Percentiles rank a stretch among this genome's conserved stretches.
Evolutionary conservation across 2,888 invertebrate species (phyloP).

Genomic region (Ectemnius lituratus): DNA sequence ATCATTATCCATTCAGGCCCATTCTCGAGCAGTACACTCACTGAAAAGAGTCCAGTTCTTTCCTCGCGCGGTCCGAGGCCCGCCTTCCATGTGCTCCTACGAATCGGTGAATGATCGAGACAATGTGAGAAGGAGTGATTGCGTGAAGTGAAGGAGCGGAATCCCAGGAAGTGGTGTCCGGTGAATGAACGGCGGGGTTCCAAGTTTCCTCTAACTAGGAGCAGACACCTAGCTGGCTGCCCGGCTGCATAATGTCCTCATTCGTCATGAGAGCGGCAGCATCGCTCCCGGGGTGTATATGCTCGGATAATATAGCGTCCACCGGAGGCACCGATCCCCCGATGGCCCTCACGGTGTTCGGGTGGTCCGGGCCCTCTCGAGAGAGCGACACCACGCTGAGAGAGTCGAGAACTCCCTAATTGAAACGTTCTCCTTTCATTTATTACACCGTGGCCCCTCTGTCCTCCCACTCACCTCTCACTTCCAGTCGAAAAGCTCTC

Average conservation of each 20-base stretch:
- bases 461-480: too few species aligned
- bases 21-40: background rate
- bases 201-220: slow-evolving; percentile 61
- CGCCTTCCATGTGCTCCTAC: too few species aligned
- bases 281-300: slow-evolving; percentile 6
- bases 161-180: slow-evolving; percentile 16
- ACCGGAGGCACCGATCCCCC: slow-evolving; percentile 30
- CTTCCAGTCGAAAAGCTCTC: too few species aligned
- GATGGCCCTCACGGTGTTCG: slow-evolving; percentile 39
- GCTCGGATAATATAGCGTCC: slow-evolving; percentile 33
- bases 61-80: too few species aligned
- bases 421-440: slow-evolving; percentile 74
- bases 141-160: slow-evolving; percentile 4
- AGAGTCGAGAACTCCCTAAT: slow-evolving; percentile 73
- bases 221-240: slow-evolving; percentile 64
- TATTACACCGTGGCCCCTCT: slow-evolving; percentile 66
- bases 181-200: slow-evolving; percentile 47
- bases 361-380: slow-evolving; percentile 61
- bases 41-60: background rate
- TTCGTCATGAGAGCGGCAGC: slow-evolving; percentile 66
- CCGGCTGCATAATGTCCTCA: slow-evolving; percentile 69
- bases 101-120: too few species aligned
- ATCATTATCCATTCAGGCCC: background rate
- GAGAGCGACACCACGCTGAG: slow-evolving; percentile 64
- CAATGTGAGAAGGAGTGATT: too few species aligned